Percentiles rank a stretch among this genome's conserved stretches.
Evolutionary conservation across 2,113 vertebrate genomes (phyloP).

Genomic region (Guaruba guarouba): DNA sequence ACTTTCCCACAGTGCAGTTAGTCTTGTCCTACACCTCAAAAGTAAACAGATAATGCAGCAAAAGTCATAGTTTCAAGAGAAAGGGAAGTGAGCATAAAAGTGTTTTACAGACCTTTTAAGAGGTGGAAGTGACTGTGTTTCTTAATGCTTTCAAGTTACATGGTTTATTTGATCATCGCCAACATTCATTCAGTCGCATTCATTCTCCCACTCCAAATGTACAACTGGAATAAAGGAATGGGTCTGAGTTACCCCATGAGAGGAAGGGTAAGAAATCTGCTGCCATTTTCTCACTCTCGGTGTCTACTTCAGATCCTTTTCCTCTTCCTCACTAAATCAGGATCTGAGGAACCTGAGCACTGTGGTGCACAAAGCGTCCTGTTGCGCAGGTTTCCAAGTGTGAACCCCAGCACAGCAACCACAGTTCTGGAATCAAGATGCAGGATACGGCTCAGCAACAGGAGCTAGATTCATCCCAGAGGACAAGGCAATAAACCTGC

Average conservation of each 20-base stretch:
- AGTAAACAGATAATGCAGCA: slow-evolving; percentile 51
- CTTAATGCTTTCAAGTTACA: not conserved
- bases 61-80: not conserved
- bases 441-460: not conserved
- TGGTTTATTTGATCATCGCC: not conserved
- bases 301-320: not conserved
- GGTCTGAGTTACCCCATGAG: not conserved
- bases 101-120: not conserved
- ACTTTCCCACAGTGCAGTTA: not conserved
- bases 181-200: not conserved
- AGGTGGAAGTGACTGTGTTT: not conserved
- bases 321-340: not conserved
- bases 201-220: not conserved
- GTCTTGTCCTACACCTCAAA: slow-evolving; percentile 19
- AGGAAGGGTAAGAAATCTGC: not conserved
- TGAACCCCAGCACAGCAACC: not conserved
- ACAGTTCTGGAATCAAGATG: not conserved
- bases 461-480: not conserved
- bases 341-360: not conserved
- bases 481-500: not conserved
- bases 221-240: not conserved
- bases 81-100: not conserved
- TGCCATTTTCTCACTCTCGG: not conserved
- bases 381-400: not conserved
- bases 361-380: not conserved